A percentile compares a stretch with the other conserved stretches of the same genome.
phyloP scores from a whole-genome alignment of 2,113 vertebrate species.

The Brachirus orientalis region DNA sequence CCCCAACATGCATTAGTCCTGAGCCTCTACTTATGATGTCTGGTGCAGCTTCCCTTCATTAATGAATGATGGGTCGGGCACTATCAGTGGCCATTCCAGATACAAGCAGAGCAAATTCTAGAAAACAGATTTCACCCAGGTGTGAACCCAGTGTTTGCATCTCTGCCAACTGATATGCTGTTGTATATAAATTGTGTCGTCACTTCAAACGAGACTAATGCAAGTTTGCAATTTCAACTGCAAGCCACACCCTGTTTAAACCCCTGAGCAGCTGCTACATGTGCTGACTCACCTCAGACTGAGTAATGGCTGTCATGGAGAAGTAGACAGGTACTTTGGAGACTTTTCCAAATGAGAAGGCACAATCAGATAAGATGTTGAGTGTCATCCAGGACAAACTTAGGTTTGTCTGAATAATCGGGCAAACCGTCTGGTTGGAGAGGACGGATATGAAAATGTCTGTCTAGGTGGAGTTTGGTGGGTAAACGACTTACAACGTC shows the following conservation, averaged over 20 bases:
- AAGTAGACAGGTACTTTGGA: constrained; percentile 56
- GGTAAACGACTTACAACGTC: constrained; percentile 3
- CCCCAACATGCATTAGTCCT: constrained; percentile 57
- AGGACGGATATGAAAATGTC: not conserved
- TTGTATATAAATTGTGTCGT: constrained; percentile 5
- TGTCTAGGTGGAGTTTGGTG: constrained; percentile 6
- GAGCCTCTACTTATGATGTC: constrained; percentile 60
- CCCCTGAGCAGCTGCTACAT: constrained; percentile 46
- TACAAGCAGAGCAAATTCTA: constrained; percentile 18
- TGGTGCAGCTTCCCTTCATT: constrained; percentile 53
- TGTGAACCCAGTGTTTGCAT: constrained; percentile 1
- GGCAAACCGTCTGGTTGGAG: constrained; percentile 3
- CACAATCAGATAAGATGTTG: constrained; percentile 42
- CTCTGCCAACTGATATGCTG: constrained; percentile 5
- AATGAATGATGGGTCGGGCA: constrained; percentile 56
- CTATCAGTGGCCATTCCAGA: constrained; percentile 41
- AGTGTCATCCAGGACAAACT: constrained; percentile 17
- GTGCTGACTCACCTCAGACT: constrained; percentile 50
- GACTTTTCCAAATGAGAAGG: constrained; percentile 65
- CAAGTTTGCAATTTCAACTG: constrained; percentile 46
- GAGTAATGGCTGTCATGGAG: constrained; percentile 44
- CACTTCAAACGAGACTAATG: constrained; percentile 29
- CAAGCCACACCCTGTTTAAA: constrained; percentile 50
- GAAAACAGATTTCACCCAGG: constrained; percentile 23
- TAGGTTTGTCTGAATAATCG: constrained; percentile 18